Percentiles rank a stretch among this genome's conserved stretches.
Conservation (phyloP, 2,797 vertebrate genomes). For the Dendrocincla fuliginosa region DNA sequence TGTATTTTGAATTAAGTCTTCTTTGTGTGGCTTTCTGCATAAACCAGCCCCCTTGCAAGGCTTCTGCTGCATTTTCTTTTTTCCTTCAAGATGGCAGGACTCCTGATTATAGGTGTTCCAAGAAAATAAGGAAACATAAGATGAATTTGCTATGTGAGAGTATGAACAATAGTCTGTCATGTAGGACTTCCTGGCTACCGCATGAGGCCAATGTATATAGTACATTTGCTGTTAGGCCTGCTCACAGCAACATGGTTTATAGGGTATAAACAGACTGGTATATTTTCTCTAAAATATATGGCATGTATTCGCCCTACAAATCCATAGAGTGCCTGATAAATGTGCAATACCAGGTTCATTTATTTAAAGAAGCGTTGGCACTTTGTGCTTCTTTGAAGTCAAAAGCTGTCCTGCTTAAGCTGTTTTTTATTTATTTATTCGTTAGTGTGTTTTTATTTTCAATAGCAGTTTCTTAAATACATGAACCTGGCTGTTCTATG, state of each 20-base stretch:
- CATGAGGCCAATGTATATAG: background rate
- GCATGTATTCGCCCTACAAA: background rate
- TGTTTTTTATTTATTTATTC: background rate
- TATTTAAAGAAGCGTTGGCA: background rate
- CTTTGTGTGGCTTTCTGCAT: background rate
- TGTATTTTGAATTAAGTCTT: background rate
- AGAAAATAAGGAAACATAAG: background rate
- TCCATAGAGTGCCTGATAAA: background rate
- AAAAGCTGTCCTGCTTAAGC: background rate
- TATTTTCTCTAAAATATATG: constrained; percentile 17
- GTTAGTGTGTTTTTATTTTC: background rate
- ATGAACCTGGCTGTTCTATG: background rate
- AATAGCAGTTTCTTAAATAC: background rate
- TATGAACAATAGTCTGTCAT: background rate
- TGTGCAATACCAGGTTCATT: background rate
- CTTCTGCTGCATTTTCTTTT: background rate
- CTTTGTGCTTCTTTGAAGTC: background rate
- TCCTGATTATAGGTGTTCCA: background rate
- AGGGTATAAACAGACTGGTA: background rate
- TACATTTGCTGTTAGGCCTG: background rate
- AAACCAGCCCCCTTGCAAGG: background rate
- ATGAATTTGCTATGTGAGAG: background rate
- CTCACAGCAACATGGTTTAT: background rate
- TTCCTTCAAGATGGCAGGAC: background rate
- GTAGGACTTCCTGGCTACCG: background rate